Evolutionary conservation across 2,888 invertebrate species (phyloP), one percentile per base, ranked within the genome.

Genomic region (Anaspis maculata): DNA sequence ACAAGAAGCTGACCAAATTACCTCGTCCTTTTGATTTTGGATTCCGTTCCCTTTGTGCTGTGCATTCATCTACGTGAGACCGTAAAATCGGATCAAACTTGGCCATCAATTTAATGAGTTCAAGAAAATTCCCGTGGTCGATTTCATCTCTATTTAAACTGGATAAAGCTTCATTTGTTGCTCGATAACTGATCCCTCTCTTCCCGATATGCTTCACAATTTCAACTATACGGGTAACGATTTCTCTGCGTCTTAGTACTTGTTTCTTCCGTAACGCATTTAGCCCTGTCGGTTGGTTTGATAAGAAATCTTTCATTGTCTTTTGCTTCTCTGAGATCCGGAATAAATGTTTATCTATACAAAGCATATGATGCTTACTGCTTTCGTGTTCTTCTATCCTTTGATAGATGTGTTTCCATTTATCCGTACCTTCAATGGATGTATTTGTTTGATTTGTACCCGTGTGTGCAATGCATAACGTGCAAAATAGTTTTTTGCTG

Each of bases 91-190:
- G 4, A 15, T 39, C 39, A 19, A 25, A 39, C 36, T 39, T 32
- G n/a, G 16, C 2, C 3, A 37, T 7, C 28, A 39, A 28, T 10
- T 36, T 7, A 1, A 37, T 14, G 1, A 37, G 12, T 32, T 39
- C 36, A 10, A 37, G 25, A 32, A 39, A 39, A 25, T 39, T 39
- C 3, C 39, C 36, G 15, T 32, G 36, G 14, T 37, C 32, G 2
- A 37, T 6, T 12, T 37, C 15, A 13, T 25, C 7, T 13, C 35
- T 22, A 3, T 25, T 14, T 22, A 37, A 12, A 10, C 25, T 15
- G 27, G 34, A 13, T 5, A 16, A 21, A n/a, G 31, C 27, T 28
- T 39, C 39, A 27, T 13, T 9, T 6, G 15, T 24, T 1, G 19
- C 39, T 11, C 32, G 13, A 11, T 35, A 39, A 12, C 12, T 13